Evolutionary conservation across 2,888 invertebrate species (phyloP), one percentile per base, ranked within the genome.

Genomic region (Isoperla grammatica): DNA sequence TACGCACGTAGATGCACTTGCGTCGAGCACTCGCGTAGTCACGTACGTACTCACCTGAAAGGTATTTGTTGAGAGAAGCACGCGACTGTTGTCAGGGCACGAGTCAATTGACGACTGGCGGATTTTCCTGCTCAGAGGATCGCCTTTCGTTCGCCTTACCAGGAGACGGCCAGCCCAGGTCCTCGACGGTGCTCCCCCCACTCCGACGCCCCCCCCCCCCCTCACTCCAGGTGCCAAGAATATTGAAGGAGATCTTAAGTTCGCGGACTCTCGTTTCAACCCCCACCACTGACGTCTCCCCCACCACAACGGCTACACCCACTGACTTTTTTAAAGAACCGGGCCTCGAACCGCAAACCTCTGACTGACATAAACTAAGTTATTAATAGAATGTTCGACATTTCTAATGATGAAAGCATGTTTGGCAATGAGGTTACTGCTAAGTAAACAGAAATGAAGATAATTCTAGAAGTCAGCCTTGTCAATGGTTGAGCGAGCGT

Each of bases 121-220:
- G 61, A 19, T 35, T 55, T 43, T 35, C 45, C 56, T 45, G 53
- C 37, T 48, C 35, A 56, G 45, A 58, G 61, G 64, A 64, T 64
- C 64, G 58, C 59, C 61, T 64, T 64, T 64, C 64, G 59, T 64
- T 61, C 61, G 61, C 64, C 64, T 64, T 64, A 64, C 62, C 57
- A 59, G 64, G 64, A 53, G 59, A 22, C 50, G 42, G 35, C 39
- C 29, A 13, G 48, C 23, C 12, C 57, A 2, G 15, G 48, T 29
- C 13, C 23, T 5, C 43, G 12, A 22, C 45, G 12, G 35, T 48
- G 49, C 29, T 49, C 55, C 35, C 56, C 55, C 54, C 57, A 40
- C 53, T 42, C 19, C 22, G 53, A 17, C 56, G 12, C 57, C 43
- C 56, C 22, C 60, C 56, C 49, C 48, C n/a, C 40, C 2, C 35